Evolutionary conservation across 2,113 vertebrate species (phyloP).

Genomic region (Pygoscelis antarcticus): DNA sequence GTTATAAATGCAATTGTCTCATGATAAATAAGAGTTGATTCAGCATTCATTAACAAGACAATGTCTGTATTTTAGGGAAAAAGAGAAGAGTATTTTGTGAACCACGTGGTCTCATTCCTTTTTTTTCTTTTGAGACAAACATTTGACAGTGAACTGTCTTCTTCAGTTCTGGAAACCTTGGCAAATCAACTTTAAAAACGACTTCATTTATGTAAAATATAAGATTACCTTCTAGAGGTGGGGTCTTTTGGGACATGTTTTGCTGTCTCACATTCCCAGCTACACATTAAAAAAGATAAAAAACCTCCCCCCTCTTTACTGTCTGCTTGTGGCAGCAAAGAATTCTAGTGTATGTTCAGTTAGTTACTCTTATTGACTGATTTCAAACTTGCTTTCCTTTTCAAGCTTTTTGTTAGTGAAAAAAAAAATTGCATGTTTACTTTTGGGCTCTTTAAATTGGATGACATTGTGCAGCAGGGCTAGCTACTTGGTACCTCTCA

Average conservation of each 20-base stretch:
- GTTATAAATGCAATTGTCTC: conserved; percentile 14
- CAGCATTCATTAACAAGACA: conserved; percentile 47
- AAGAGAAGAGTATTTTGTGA: neutral
- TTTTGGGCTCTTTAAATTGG: neutral
- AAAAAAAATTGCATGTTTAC: neutral
- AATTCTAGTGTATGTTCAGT: neutral
- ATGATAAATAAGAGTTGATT: conserved; percentile 6
- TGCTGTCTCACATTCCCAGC: neutral
- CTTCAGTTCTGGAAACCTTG: neutral
- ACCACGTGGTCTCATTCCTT: neutral
- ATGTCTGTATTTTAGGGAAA: neutral
- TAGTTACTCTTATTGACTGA: neutral
- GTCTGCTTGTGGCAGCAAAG: neutral
- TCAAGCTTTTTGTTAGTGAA: neutral
- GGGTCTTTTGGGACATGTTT: neutral
- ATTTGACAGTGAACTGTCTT: neutral
- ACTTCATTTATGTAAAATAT: neutral
- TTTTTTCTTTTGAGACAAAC: neutral
- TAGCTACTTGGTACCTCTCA: neutral
- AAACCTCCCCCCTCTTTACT: neutral
- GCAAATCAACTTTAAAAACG: neutral
- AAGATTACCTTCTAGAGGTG: neutral
- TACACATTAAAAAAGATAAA: no score
- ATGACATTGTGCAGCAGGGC: neutral
- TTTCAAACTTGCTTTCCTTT: neutral